These are phyloP conservation scores for Taeniopygia guttata DNA, from an alignment of 2,797 vertebrate genomes.

Conservation along the genomic window DNA sequence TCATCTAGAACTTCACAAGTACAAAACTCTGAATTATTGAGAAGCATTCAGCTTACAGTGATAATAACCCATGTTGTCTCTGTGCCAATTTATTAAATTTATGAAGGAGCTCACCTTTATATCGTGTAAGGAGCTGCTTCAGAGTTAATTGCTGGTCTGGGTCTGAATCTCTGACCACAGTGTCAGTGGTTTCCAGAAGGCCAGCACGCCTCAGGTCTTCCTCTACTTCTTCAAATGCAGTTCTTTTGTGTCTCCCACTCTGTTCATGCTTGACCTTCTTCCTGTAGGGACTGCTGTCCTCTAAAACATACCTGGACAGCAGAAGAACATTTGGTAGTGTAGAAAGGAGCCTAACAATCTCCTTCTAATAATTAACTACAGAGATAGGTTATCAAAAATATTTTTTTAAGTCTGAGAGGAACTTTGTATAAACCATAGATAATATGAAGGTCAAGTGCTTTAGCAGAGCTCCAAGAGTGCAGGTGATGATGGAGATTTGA, in stretches of 20 bases:
- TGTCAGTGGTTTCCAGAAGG: conserved; percentile 74
- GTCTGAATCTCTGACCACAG: conserved; percentile 83
- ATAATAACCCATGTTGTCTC: not conserved
- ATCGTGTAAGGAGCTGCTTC: conserved; percentile 86
- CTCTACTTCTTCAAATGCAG: conserved; percentile 82
- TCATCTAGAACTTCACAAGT: not conserved
- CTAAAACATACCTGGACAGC: conserved; percentile 85
- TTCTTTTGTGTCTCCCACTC: conserved; percentile 70
- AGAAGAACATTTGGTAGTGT: not conserved
- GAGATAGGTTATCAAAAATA: not conserved
- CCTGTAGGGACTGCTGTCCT: conserved; percentile 88
- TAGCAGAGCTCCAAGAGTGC: not conserved
- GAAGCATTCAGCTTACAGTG: not conserved
- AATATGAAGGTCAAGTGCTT: not conserved
- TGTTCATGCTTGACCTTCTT: conserved; percentile 82
- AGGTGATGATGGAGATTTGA: not conserved
- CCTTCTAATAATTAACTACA: not conserved
- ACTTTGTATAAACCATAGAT: not conserved
- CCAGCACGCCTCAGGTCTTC: conserved; percentile 83
- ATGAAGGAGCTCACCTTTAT: conserved; percentile 78
- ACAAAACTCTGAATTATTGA: not conserved
- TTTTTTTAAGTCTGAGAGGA: not conserved
- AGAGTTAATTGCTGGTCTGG: conserved; percentile 91
- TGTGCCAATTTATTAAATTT: not conserved
- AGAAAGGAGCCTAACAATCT: not conserved